phyloP scores from a whole-genome alignment of 2,888 invertebrate genomes.

The Kuschelorhynchus macadamiae region DNA sequence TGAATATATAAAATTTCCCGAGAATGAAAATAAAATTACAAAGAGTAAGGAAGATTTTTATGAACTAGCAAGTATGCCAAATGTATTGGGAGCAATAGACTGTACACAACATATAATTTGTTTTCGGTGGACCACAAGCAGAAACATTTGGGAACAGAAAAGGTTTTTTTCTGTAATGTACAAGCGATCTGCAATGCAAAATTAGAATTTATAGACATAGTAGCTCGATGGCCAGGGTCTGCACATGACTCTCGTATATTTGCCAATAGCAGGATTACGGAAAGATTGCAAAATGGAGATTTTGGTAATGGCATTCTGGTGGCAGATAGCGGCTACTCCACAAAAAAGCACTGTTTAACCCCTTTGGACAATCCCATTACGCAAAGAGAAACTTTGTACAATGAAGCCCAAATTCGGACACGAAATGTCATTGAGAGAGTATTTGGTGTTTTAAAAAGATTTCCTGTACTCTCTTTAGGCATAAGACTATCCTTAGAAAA shows the following conservation, averaged over 20 bases:
- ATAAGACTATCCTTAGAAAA: conserved; percentile 15
- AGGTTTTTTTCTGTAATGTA: conserved; percentile 30
- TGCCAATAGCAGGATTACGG: conserved; percentile 7
- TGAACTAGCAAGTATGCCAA: conserved; percentile 2
- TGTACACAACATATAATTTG: conserved; percentile 21
- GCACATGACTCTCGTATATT: conserved; percentile 26
- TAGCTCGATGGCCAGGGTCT: conserved; percentile 30
- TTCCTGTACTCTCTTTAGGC: conserved; percentile 16
- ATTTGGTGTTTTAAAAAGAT: conserved; percentile 9
- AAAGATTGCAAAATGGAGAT: conserved; percentile 19
- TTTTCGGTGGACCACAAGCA: conserved; percentile 16
- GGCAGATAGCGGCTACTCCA: conserved; percentile 11
- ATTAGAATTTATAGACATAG: conserved; percentile 15
- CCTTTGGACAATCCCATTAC: conserved; percentile 4
- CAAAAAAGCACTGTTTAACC: conserved; percentile 5
- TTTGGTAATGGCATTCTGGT: conserved; percentile 16
- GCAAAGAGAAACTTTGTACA: conserved; percentile 3
- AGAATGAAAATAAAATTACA: conserved; percentile 5
- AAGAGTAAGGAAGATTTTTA: conserved; percentile 9
- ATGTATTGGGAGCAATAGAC: conserved; percentile 17
- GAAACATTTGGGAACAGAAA: conserved; percentile 33
- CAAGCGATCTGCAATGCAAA: conserved; percentile 22
- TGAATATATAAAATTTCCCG: conserved; percentile 5
- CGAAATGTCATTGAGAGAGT: conserved; percentile 24
- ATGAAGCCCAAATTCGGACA: conserved; percentile 20